Conservation (phyloP, 2,113 vertebrate genomes). For the Muscicapa adusta region DNA sequence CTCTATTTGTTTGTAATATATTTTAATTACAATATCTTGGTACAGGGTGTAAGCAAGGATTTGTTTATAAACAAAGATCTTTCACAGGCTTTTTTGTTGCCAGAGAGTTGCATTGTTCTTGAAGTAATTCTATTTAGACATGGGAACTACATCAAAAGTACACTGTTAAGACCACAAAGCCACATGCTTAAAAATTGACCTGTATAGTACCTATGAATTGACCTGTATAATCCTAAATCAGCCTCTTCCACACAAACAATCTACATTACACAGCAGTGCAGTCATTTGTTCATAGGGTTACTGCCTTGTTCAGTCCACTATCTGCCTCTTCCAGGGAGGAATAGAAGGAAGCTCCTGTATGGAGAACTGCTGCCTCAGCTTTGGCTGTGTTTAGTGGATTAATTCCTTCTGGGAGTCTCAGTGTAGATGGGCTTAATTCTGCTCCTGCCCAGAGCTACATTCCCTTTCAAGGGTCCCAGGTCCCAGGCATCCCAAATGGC, state of each 20-base stretch:
- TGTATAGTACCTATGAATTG: neutral
- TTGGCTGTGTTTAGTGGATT: neutral
- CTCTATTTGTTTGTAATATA: neutral
- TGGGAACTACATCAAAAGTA: neutral
- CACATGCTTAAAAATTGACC: neutral
- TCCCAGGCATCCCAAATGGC: neutral
- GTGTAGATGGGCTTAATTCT: neutral
- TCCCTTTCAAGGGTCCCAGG: neutral
- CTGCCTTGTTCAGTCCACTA: neutral
- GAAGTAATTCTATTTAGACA: neutral
- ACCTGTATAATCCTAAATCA: neutral
- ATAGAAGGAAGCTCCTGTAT: neutral
- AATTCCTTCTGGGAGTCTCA: neutral
- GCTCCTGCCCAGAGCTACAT: neutral
- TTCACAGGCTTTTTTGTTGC: neutral
- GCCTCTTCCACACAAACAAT: neutral
- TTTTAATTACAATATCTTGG: neutral
- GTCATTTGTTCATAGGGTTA: neutral
- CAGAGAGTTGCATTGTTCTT: neutral
- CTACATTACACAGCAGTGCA: neutral
- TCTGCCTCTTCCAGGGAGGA: neutral
- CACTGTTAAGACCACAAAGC: neutral
- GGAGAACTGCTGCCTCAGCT: neutral
- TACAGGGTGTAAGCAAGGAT: neutral
- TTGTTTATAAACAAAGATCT: neutral